A percentile compares a stretch with the other conserved stretches of the same genome.
phyloP scores from a whole-genome alignment of 2,888 invertebrate genomes.

The Plemyria rubiginata region DNA sequence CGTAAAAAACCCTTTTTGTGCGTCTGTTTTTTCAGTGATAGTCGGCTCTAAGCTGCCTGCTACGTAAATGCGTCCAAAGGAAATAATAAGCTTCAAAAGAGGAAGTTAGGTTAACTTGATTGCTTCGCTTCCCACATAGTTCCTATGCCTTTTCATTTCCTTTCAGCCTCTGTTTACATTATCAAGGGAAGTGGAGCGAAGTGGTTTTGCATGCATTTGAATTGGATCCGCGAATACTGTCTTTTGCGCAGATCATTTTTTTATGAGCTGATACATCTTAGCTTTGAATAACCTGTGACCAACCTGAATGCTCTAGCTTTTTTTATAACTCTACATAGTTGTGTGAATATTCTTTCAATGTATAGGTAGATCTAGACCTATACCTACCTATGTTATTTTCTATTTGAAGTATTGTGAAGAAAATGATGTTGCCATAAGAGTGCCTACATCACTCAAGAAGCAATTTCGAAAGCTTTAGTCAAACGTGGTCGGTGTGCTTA shows the following conservation, averaged over 20 bases:
- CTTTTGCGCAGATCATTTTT: no score
- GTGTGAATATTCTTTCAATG: no score
- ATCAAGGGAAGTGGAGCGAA: not conserved
- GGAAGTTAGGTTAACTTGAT: conserved; percentile 10
- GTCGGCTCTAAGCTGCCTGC: not conserved
- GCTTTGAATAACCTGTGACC: no score
- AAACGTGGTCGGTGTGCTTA: conserved; percentile 26
- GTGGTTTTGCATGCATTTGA: no score
- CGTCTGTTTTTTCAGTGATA: not conserved
- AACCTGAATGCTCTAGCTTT: no score
- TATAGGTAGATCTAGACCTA: no score
- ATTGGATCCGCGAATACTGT: no score
- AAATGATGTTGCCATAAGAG: conserved; percentile 8
- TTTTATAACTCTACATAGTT: no score
- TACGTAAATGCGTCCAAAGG: conserved; percentile 9
- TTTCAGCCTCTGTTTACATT: not conserved
- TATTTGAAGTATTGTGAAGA: not conserved
- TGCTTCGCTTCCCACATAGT: conserved; percentile 3
- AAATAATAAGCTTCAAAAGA: conserved; percentile 9
- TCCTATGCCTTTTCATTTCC: not conserved
- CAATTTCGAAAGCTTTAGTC: conserved; percentile 31
- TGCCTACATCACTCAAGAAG: conserved; percentile 24
- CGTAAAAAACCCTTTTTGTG: no score
- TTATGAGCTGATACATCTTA: no score
- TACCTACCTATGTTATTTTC: no score